Evolutionary conservation across 1,140 invertebrate genomes (phyloP).

Genomic region (Heliconius hewitsoni): DNA sequence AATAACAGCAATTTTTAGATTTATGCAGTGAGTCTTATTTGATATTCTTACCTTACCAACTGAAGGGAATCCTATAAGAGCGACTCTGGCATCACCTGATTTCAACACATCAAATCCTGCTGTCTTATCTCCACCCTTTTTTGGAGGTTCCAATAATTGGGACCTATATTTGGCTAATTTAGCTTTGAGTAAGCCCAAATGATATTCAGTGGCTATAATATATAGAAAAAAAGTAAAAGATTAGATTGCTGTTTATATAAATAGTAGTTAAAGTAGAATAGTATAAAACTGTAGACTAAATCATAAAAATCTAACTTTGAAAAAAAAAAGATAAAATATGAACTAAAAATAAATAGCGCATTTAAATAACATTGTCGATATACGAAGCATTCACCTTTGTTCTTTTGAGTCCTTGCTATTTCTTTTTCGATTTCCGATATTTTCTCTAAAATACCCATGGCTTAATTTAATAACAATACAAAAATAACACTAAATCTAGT

Average conservation of each 20-base stretch:
- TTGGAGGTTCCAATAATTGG: slow-evolving; percentile 96
- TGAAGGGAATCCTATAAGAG: slow-evolving; percentile 98
- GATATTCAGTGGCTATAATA: slow-evolving; percentile 96
- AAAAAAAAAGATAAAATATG: too few relatives aligned
- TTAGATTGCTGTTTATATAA: background rate
- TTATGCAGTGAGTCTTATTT: background rate
- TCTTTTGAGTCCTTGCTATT: slow-evolving; percentile 99
- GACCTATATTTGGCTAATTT: slow-evolving; percentile 99
- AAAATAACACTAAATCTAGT: slow-evolving; percentile 24
- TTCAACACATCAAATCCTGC: slow-evolving; percentile 99
- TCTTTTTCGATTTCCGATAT: slow-evolving; percentile 99
- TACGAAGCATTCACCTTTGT: slow-evolving; percentile 91
- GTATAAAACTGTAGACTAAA: too few relatives aligned
- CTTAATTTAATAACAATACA: slow-evolving; percentile 40
- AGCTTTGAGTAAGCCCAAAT: slow-evolving; percentile 98
- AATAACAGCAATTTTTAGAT: background rate
- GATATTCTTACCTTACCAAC: slow-evolving; percentile 89
- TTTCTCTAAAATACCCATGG: slow-evolving; percentile 98
- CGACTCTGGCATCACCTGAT: slow-evolving; percentile 99
- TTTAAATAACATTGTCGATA: background rate
- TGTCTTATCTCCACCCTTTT: slow-evolving; percentile 97
- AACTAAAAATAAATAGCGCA: background rate
- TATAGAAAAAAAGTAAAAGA: slow-evolving; percentile 14
- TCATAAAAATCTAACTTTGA: too few relatives aligned
- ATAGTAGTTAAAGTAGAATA: background rate